Percentiles rank a stretch among this genome's conserved stretches.
These are phyloP conservation scores for Lobophora halterata DNA, from an alignment of 2,888 invertebrate genomes.

Conservation along the genomic window DNA sequence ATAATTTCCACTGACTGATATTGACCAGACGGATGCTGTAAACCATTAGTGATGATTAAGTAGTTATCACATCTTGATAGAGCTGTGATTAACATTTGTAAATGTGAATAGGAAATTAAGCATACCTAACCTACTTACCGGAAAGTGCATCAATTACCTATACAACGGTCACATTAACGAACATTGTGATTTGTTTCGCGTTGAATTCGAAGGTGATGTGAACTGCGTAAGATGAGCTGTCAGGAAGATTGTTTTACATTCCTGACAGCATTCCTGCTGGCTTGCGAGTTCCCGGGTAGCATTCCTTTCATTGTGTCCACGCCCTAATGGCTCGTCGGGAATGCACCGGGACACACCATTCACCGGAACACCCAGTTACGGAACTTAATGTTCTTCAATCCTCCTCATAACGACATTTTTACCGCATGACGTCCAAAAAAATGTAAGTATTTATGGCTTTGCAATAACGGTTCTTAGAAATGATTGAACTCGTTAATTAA, in stretches of 20 bases:
- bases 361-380: slow-evolving; percentile 50
- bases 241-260: slow-evolving; percentile 54
- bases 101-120: slow-evolving; percentile 36
- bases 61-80: slow-evolving; percentile 33
- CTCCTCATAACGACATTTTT: slow-evolving; percentile 34
- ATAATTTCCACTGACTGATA: slow-evolving; percentile 18
- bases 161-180: slow-evolving; percentile 7
- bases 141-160: slow-evolving; percentile 26
- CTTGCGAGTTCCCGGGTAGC: slow-evolving; percentile 45
- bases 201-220: slow-evolving; percentile 20
- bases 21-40: slow-evolving; percentile 18
- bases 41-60: slow-evolving; percentile 34
- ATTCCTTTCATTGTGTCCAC: slow-evolving; percentile 56
- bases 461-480: slow-evolving; percentile 3
- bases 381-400: slow-evolving; percentile 33
- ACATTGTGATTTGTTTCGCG: slow-evolving; percentile 17
- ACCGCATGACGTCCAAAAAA: slow-evolving; percentile 35
- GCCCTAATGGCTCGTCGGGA: slow-evolving; percentile 48
- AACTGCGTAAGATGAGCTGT: slow-evolving; percentile 20
- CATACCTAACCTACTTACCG: no score
- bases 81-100: slow-evolving; percentile 26
- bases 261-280: slow-evolving; percentile 60
- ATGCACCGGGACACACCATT: slow-evolving; percentile 53
- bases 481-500: background rate
- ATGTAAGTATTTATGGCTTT: slow-evolving; percentile 8